Conservation (phyloP, 2,797 vertebrate genomes). For the Philypnodon macrostomus region DNA sequence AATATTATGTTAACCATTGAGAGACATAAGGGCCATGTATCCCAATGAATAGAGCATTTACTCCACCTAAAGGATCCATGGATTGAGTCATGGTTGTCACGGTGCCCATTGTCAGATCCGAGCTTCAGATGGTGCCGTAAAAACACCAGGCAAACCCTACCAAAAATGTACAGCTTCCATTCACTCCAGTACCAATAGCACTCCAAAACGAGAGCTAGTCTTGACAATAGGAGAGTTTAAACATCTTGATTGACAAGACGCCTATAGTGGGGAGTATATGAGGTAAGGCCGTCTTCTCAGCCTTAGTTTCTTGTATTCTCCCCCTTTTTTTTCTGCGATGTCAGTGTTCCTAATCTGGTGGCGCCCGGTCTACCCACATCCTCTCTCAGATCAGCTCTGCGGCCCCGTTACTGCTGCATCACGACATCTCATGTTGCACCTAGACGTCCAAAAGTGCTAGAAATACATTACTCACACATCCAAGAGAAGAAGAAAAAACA, state of each 20-base stretch:
- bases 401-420: conserved; percentile 46
- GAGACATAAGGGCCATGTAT: too few species aligned
- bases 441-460: conserved; percentile 48
- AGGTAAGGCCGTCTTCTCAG: conserved; percentile 24
- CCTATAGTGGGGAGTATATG: conserved; percentile 4
- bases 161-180: too few species aligned
- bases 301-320: conserved; percentile 22
- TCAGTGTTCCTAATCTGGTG: conserved; percentile 48
- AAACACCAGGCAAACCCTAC: too few species aligned
- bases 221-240: not conserved
- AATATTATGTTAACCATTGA: too few species aligned
- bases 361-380: conserved; percentile 51
- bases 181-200: not conserved
- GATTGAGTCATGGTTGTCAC: too few species aligned
- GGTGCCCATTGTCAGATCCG: too few species aligned
- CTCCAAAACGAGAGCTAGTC: not conserved
- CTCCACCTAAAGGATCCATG: too few species aligned
- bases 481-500: conserved; percentile 11
- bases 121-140: too few species aligned
- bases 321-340: conserved; percentile 41
- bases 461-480: conserved; percentile 55
- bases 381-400: conserved; percentile 48
- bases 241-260: conserved; percentile 10
- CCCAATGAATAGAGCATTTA: too few species aligned
- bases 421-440: conserved; percentile 62